Evolutionary conservation across 1,140 invertebrate species (phyloP).

Genomic region (Phthorimaea operculella): DNA sequence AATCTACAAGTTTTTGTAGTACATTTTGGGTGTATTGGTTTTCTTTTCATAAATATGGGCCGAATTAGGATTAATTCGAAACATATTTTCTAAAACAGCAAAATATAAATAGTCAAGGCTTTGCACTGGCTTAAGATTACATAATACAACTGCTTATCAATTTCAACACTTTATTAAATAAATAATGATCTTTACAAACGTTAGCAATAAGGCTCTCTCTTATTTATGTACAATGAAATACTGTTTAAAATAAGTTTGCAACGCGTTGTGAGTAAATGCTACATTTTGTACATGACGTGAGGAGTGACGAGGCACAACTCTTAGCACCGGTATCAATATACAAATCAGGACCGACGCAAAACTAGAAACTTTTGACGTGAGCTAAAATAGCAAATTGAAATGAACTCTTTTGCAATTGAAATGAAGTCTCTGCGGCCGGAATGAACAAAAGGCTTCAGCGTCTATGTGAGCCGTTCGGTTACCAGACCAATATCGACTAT

Average conservation of each 20-base stretch:
- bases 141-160: constrained; percentile 15
- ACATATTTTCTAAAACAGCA: too few species aligned
- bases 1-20: too few species aligned
- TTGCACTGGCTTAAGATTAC: constrained; percentile 14
- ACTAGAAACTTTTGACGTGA: too few species aligned
- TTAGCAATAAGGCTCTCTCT: constrained; percentile 22
- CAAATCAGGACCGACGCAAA: neutral
- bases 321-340: neutral
- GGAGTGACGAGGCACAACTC: neutral
- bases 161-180: constrained; percentile 25
- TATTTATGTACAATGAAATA: constrained; percentile 23
- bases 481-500: too few species aligned
- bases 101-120: neutral
- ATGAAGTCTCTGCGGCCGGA: too few species aligned
- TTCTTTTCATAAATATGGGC: too few species aligned
- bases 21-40: too few species aligned
- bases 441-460: too few species aligned
- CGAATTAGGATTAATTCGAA: too few species aligned
- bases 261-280: neutral
- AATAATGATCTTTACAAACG: constrained; percentile 20
- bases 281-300: neutral
- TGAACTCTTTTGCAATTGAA: too few species aligned
- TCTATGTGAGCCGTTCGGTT: too few species aligned
- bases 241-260: constrained; percentile 6
- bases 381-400: too few species aligned